These are phyloP conservation scores for Actinia equina DNA, from an alignment of 64 coral and sea anemone genomes.

Conservation along the genomic window DNA sequence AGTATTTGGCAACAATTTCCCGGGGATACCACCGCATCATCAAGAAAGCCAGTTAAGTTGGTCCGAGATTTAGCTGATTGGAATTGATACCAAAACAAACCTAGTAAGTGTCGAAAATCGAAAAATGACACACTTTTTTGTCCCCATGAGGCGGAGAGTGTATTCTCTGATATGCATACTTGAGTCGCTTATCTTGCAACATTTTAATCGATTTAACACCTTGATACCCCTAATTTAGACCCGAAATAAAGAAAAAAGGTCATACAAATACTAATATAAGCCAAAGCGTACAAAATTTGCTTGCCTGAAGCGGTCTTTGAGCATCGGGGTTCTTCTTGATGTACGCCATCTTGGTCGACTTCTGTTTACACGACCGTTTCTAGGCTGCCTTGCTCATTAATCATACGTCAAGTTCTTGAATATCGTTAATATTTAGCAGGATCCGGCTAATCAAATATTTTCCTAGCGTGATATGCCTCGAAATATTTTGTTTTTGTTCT, in stretches of 20 bases:
- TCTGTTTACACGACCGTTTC: slow-evolving; percentile 54
- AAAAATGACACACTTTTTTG: not conserved
- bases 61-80: not conserved
- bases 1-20: not conserved
- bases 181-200: not conserved
- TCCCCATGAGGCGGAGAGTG: not conserved
- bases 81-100: not conserved
- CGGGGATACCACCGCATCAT: not conserved
- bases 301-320: slow-evolving; percentile 80
- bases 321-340: slow-evolving; percentile 91
- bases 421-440: slow-evolving; percentile 38
- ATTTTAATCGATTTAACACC: not conserved
- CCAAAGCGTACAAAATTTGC: not conserved
- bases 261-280: not conserved
- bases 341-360: slow-evolving; percentile 84
- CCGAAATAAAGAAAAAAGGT: not conserved
- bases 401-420: not conserved
- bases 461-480: not conserved
- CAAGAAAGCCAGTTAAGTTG: not conserved
- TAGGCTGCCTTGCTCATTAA: slow-evolving; percentile 34
- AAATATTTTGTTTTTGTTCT: not conserved
- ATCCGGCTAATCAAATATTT: slow-evolving; percentile 19
- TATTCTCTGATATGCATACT: not conserved
- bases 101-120: not conserved
- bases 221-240: not conserved